These are phyloP conservation scores for Lycocerus yunnanus DNA, from an alignment of 2,888 invertebrate genomes.

Conservation along the genomic window DNA sequence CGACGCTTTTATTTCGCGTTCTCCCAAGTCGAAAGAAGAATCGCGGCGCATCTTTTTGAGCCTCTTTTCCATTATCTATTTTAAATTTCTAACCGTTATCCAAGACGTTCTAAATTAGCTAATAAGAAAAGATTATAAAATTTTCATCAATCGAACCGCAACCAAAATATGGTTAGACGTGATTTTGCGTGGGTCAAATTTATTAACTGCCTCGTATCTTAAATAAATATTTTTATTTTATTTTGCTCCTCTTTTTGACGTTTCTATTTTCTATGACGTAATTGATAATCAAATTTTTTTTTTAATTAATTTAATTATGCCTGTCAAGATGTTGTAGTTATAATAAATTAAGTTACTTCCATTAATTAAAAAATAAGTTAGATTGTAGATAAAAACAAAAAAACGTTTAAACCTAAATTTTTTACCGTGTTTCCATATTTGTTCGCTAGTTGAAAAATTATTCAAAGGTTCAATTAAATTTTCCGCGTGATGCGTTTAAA, in stretches of 20 bases:
- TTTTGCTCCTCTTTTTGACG: not conserved
- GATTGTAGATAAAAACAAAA: not conserved
- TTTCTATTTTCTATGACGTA: not conserved
- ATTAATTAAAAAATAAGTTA: not conserved
- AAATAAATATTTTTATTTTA: not conserved
- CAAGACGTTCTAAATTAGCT: not conserved
- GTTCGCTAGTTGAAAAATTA: not conserved
- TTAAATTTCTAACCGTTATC: not conserved
- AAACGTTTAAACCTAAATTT: not conserved
- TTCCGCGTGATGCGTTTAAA: not conserved
- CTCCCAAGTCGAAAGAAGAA: not conserved
- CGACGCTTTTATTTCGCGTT: not conserved
- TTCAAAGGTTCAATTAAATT: not conserved
- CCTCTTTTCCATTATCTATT: not conserved
- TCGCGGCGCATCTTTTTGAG: conserved; percentile 2
- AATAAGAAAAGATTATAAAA: not conserved
- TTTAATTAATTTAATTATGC: not conserved
- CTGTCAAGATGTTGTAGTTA: not conserved
- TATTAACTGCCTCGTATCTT: not conserved
- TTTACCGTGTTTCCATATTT: not conserved
- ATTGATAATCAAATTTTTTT: not conserved
- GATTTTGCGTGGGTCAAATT: not conserved
- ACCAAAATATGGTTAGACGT: not conserved
- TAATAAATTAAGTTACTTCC: not conserved
- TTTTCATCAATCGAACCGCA: conserved; percentile 3